These are phyloP conservation scores for Pithys albifrons DNA, from an alignment of 2,113 vertebrate species.

Conservation along the genomic window DNA sequence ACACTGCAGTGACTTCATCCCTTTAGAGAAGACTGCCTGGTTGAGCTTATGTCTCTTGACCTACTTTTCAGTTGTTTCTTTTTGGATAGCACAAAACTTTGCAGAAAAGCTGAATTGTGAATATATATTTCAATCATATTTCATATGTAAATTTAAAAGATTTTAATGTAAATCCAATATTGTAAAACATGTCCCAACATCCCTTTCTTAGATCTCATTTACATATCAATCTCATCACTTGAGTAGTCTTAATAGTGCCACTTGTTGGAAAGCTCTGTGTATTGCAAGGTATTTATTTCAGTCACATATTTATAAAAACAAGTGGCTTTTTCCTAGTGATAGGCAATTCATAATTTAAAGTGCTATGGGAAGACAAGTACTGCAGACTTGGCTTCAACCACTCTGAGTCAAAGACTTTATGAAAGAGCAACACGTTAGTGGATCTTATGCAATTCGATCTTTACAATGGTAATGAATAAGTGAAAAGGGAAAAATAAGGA, in stretches of 20 bases:
- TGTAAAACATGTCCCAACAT: conserved; percentile 66
- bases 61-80: conserved; percentile 37
- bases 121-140: neutral
- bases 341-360: conserved; percentile 29
- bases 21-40: neutral
- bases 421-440: neutral
- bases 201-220: conserved; percentile 54
- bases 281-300: conserved; percentile 44
- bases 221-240: conserved; percentile 41
- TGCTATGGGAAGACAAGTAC: neutral
- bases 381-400: neutral
- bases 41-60: conserved; percentile 18
- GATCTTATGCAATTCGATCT: neutral
- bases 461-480: neutral
- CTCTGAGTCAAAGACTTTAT: neutral
- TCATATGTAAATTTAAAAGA: conserved; percentile 45
- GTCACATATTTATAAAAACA: conserved; percentile 20
- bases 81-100: conserved; percentile 10
- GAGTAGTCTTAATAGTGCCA: conserved; percentile 47
- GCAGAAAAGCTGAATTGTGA: neutral
- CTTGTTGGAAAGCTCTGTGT: conserved; percentile 13
- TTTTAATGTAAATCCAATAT: conserved; percentile 27
- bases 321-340: neutral
- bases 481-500: neutral
- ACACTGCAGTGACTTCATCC: neutral